Conservation (phyloP, 2,888 invertebrate genomes). For the Formica aserva region DNA sequence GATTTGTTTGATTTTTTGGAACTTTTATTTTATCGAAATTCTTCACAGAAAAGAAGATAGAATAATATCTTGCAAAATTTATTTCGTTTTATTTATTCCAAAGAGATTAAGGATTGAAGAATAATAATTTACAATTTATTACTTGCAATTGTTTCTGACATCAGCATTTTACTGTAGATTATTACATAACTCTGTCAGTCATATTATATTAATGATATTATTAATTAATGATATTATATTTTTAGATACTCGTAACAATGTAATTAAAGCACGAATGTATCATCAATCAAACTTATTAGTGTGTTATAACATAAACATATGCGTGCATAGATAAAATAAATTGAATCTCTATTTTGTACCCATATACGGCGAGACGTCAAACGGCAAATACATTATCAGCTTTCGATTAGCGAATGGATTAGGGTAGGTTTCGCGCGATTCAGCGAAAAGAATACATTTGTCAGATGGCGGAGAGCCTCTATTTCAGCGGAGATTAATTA, state of each 20-base stretch:
- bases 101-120: neutral
- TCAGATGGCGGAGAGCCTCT: conserved; percentile 74
- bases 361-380: neutral
- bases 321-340: neutral
- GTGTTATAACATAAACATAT: neutral
- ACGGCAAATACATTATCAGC: conserved; percentile 42
- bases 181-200: too few species aligned
- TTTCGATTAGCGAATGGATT: conserved; percentile 62
- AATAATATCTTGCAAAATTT: neutral
- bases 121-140: neutral
- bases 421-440: conserved; percentile 75
- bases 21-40: neutral
- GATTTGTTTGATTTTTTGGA: neutral
- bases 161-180: neutral
- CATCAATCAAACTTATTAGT: neutral
- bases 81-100: neutral
- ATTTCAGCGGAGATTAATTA: conserved; percentile 74
- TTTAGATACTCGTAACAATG: neutral
- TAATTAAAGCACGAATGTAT: neutral
- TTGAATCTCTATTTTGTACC: neutral
- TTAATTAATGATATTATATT: neutral
- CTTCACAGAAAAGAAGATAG: neutral
- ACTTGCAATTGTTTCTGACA: neutral
- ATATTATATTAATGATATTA: neutral
- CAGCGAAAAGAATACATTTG: conserved; percentile 84